Evolutionary conservation across 2,888 invertebrate species (phyloP), one percentile per base, ranked within the genome.

Genomic region (Nowickia ferox): DNA sequence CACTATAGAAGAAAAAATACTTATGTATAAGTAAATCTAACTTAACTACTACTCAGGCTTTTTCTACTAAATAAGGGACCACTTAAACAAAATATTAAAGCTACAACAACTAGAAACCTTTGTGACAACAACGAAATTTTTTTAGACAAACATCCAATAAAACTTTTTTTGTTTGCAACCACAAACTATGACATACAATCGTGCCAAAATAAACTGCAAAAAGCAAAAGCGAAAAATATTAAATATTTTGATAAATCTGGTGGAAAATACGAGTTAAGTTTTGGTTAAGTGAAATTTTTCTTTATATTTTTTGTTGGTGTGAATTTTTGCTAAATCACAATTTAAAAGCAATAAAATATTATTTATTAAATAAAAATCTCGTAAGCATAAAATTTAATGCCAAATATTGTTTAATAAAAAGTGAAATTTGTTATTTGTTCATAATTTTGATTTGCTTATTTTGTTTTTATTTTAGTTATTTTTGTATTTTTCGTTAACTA

Each of bases 361-460:
- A 80, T 72, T 83, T 83, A 80, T 72, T 80, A 83, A 83, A 86
- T 86, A 83, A 83, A 83, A 83, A 83, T 74, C 75, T 79, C n/a
- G 38, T 83, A 77, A 86, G 22, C 44, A 86, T 76, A 74, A 83
- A 83, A 83, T 79, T 80, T 86, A 48, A 66, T 86, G 79, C 66
- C 61, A 74, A 78, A 72, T 81, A 72, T 77, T 84, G 66, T 84
- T 84, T 74, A 84, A 78, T 84, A 74, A 84, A 83, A 84, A 84
- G 83, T 84, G 83, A 84, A 84, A 78, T 78, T 84, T 82, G 63
- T 61, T 68, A 65, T 65, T 79, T 65, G 38, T 65, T 66, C 19
- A 53, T 66, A 66, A 66, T 66, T 66, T 69, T 46, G 46, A 77
- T 48, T 30, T 5, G 30, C 30, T 30, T 30, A 30, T 30, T 79